Percentiles rank a stretch among this genome's conserved stretches.
These are phyloP conservation scores for Chionoecetes opilio DNA, from an alignment of 1,140 invertebrate genomes.

Conservation along the genomic window DNA sequence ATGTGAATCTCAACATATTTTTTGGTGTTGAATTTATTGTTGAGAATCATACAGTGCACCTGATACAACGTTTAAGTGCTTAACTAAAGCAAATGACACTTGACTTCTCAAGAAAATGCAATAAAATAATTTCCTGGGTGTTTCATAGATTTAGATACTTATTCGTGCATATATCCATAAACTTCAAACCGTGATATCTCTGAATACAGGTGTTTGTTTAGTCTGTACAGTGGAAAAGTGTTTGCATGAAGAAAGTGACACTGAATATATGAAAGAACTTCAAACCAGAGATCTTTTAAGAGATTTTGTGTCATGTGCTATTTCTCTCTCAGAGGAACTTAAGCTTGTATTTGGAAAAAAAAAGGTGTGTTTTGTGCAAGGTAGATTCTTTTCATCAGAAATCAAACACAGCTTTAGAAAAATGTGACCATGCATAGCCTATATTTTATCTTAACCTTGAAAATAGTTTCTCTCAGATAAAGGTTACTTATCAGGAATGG, in stretches of 20 bases:
- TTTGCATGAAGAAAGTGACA: conserved; percentile 5
- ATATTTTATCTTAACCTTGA: neutral
- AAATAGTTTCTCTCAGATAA: neutral
- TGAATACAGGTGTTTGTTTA: conserved; percentile 20
- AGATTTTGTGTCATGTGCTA: neutral
- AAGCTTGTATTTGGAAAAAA: conserved; percentile 13
- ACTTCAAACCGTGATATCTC: neutral
- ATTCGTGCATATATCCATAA: conserved; percentile 31
- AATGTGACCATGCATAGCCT: neutral
- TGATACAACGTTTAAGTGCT: conserved; percentile 41
- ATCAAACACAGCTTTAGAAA: neutral
- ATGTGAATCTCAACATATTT: conserved; percentile 71
- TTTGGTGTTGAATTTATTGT: conserved; percentile 49
- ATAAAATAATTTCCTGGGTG: conserved; percentile 71
- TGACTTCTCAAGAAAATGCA: conserved; percentile 59
- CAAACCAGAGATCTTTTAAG: neutral
- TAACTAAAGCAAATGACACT: conserved; percentile 9
- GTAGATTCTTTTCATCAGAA: neutral
- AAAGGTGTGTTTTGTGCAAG: conserved; percentile 6
- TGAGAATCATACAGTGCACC: conserved; percentile 49
- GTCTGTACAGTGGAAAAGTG: conserved; percentile 28
- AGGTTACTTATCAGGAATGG: neutral
- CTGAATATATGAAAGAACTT: neutral
- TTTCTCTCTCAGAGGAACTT: conserved; percentile 45
- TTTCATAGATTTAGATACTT: conserved; percentile 70